phyloP scores from a whole-genome alignment of 2,888 invertebrate genomes.

The Apotomis capreana region DNA sequence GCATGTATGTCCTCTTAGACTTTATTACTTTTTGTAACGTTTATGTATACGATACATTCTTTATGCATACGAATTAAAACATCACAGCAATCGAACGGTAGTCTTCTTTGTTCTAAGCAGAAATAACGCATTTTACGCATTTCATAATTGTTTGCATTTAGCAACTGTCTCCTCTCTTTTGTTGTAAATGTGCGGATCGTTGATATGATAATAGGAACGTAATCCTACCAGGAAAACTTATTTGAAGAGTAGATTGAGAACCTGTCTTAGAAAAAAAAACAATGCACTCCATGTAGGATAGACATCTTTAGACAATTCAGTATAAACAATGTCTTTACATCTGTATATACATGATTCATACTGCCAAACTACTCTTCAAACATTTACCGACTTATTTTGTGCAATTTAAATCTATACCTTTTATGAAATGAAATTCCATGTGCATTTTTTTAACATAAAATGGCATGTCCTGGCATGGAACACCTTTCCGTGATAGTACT shows the following conservation, averaged over 20 bases:
- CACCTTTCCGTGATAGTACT: neutral
- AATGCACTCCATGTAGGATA: too few relatives aligned
- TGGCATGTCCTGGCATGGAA: neutral
- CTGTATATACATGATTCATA: too few relatives aligned
- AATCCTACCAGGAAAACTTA: neutral
- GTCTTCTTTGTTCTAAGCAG: too few relatives aligned
- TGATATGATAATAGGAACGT: conserved; percentile 4
- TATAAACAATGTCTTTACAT: neutral
- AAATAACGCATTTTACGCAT: too few relatives aligned
- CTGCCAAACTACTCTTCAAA: conserved; percentile 17
- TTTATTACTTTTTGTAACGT: too few relatives aligned
- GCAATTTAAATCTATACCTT: conserved; percentile 11
- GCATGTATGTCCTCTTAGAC: too few relatives aligned
- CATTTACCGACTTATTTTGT: neutral
- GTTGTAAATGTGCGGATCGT: neutral
- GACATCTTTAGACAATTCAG: neutral
- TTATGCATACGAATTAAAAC: too few relatives aligned
- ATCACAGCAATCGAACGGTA: too few relatives aligned
- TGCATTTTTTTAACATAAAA: neutral
- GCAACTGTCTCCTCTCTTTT: neutral
- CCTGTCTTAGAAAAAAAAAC: too few relatives aligned
- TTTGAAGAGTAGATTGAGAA: conserved; percentile 4
- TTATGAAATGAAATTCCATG: conserved; percentile 6
- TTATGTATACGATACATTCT: too few relatives aligned
- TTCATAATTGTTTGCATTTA: neutral